phyloP scores from a whole-genome alignment of 2,113 vertebrate genomes.

The Echinops telfairi region DNA sequence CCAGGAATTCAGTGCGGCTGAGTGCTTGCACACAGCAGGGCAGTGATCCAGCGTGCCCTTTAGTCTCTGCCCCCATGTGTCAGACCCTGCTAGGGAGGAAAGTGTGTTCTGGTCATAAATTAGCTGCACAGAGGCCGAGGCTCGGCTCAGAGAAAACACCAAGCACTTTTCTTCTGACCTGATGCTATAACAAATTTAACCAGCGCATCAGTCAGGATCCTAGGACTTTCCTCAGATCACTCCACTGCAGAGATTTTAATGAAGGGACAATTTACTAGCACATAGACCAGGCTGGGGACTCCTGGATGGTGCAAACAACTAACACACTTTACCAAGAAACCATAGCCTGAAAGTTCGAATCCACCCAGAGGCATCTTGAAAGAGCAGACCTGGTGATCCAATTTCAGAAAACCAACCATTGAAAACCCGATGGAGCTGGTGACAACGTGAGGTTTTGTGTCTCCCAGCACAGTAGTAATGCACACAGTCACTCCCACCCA shows the following conservation, averaged over 20 bases:
- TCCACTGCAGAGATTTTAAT: not conserved
- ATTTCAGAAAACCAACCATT: not conserved
- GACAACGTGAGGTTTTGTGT: too few species aligned
- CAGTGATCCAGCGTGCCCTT: not conserved
- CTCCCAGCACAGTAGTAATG: too few species aligned
- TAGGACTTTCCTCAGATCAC: not conserved
- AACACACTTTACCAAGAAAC: not conserved
- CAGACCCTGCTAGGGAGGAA: not conserved
- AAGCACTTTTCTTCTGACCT: not conserved
- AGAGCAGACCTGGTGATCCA: not conserved
- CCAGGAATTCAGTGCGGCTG: not conserved
- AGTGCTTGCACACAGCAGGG: too few species aligned
- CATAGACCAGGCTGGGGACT: not conserved
- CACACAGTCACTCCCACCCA: too few species aligned
- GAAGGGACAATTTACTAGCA: not conserved
- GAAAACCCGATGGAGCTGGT: not conserved
- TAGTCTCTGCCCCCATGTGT: not conserved
- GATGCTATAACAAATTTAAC: not conserved
- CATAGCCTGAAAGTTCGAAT: not conserved
- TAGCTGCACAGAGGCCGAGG: not conserved
- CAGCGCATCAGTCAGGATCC: not conserved
- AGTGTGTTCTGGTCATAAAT: not conserved
- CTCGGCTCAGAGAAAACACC: not conserved
- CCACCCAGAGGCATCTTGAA: not conserved
- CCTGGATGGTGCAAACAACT: not conserved